Base-by-base conservation (phyloP, 2,113 vertebrate species). In the Amphilophus citrinellus region DNA sequence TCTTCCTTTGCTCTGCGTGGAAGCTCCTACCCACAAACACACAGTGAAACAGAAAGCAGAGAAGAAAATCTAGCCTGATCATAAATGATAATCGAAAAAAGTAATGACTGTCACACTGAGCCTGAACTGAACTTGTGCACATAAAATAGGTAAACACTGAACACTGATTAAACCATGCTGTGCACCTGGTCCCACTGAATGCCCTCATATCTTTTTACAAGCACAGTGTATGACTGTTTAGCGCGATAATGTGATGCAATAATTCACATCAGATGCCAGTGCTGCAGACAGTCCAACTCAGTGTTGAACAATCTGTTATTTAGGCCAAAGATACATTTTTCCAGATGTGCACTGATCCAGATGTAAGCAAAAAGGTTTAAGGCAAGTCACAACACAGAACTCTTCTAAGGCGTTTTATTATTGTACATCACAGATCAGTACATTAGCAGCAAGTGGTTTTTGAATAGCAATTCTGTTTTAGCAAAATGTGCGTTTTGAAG, bases 251-350 rank as follows among this genome's bases (percentile, higher is more conserved):
- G 53, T 61, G 59, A 88, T 13, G 6, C 18, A 57, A 80, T 59
- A 35, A 80, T 66, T 76, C 15, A 39, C 58, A 61, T 39, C 10
- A 84, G 81, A 82, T 68, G 68, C 27, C 7, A 62, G 9, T 53
- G 66, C 62, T 47, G 27, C 24, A 37, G 61, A n/a, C 13, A 6
- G 2, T 61, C 37, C 44, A 75, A 78, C 59, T 61, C 27, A 60
- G 30, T 39, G 10, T 78, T 73, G 17, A 22, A 63, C 35, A 65
- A 61, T 63, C 20, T 61, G 3, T 57, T 47, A 71, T 39, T 18
- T n/a, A 2, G 20, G 24, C 39, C 39, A 59, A 56, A 75, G 15
- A 27, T n/a, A 2, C 1, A 24, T 65, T 76, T 77, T 27, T 39
- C 13, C 42, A 76, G 71, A 68, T 61, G 73, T 32, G 3, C 50